Conservation (phyloP, 2,113 vertebrate genomes). For the Copsychus sechellarum region DNA sequence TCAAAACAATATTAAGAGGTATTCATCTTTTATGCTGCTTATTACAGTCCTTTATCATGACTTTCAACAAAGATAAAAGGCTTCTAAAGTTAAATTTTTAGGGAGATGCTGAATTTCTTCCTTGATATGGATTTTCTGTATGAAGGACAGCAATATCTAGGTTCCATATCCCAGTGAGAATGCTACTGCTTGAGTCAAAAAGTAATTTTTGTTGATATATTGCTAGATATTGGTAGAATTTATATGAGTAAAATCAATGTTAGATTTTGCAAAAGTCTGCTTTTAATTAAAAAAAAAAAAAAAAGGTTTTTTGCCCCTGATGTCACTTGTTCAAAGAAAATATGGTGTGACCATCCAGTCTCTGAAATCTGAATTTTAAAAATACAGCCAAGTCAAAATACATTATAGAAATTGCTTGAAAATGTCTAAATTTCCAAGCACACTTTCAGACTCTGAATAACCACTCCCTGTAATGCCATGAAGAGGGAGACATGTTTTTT, state of each 20-base stretch:
- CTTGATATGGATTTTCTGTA: background rate
- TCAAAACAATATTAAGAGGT: background rate
- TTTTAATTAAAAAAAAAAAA: background rate
- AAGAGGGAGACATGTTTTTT: background rate
- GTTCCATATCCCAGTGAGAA: background rate
- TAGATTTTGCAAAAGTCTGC: background rate
- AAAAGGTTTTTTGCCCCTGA: background rate
- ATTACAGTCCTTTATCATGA: background rate
- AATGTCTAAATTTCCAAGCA: background rate
- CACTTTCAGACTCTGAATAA: background rate
- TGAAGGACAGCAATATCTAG: background rate
- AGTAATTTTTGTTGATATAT: background rate
- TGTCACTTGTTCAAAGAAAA: background rate
- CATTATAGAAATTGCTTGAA: background rate
- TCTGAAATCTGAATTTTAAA: background rate
- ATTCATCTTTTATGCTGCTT: background rate
- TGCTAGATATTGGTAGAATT: background rate
- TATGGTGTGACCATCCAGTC: background rate
- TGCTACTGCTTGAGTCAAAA: background rate
- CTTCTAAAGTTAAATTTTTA: background rate
- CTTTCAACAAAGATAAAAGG: background rate
- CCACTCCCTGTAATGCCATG: background rate
- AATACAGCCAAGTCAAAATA: background rate
- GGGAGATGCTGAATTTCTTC: background rate
- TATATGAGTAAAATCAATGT: accelerated